Evolutionary conservation across 2,888 invertebrate genomes (phyloP), one percentile per base, ranked within the genome.

Genomic region (Drosophila eohydei): DNA sequence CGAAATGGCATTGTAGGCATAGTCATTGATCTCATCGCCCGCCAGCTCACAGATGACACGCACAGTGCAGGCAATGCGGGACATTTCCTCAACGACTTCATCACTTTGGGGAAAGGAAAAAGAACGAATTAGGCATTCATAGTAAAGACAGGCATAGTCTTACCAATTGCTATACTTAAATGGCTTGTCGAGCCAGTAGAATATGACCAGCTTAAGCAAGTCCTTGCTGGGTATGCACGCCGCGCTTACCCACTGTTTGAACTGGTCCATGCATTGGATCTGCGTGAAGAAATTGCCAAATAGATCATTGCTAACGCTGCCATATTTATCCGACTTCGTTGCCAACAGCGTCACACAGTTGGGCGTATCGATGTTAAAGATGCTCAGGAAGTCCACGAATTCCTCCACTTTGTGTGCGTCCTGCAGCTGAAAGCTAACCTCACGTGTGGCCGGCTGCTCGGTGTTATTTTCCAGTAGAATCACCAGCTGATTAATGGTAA

Each of bases 121-220:
- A 50, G 3, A 6, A 9, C 5, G 30, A 30, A 6, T 11, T 16
- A 32, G 28, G 2, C 5, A n/a, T 36, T 9, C 7, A 41, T 16
- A 0, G 2, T 30, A 8, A 0, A 16, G 16, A 9, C 0, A 9
- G 2, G 6, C 26, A 26, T 3, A 11, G 6, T 16, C 78, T 74
- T 78, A 92, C 92, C 90, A 91, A 74, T 90, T 91, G 54, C 74
- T 81, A 55, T 92, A 93, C 9, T 60, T 69, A 85, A 95, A 93
- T 0, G 94, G 93, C 91, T 95, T 94, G 78, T 95, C 95, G 80
- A 96, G 94, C 95, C 97, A 95, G 89, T 95, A 96, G 81, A 94
- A 93, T 58, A 97, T 94, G n/a, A 96, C 92, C 66, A 97, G 93
- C 79, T 95, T 95, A 76, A 97, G 94, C 34, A 97, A 93, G 89